Evolutionary conservation across 2,113 vertebrate genomes (phyloP).

Genomic region (Dermatemys mawii): DNA sequence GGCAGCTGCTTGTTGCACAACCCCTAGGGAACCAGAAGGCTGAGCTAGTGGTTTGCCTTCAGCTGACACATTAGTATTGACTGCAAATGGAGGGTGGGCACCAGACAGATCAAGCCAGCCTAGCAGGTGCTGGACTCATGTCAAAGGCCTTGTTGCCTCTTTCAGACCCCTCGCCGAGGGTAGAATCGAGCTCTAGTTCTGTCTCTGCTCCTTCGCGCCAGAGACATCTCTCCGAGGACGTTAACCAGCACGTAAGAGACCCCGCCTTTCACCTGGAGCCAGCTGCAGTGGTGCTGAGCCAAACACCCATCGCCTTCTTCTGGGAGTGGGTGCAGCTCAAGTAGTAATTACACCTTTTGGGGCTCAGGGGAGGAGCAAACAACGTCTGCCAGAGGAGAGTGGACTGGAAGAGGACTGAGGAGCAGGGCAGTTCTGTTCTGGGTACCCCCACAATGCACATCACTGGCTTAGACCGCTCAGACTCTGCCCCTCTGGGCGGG

Average conservation of each 20-base stretch:
- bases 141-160: background rate
- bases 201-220: background rate
- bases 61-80: background rate
- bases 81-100: background rate
- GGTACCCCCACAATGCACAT: background rate
- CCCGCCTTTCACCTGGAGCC: background rate
- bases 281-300: background rate
- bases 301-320: background rate
- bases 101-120: background rate
- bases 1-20: background rate
- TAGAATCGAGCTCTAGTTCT: background rate
- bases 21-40: background rate
- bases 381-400: background rate
- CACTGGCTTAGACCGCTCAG: background rate
- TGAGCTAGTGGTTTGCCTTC: background rate
- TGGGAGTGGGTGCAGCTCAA: background rate
- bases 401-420: background rate
- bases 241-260: background rate
- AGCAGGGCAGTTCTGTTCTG: background rate
- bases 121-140: background rate
- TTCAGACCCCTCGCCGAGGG: background rate
- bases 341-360: too few relatives aligned
- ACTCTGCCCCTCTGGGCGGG: background rate
- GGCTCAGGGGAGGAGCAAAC: background rate
- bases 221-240: background rate